Evolutionary conservation across 2,113 vertebrate genomes (phyloP).

Genomic region (Oenanthe oenanthe): DNA sequence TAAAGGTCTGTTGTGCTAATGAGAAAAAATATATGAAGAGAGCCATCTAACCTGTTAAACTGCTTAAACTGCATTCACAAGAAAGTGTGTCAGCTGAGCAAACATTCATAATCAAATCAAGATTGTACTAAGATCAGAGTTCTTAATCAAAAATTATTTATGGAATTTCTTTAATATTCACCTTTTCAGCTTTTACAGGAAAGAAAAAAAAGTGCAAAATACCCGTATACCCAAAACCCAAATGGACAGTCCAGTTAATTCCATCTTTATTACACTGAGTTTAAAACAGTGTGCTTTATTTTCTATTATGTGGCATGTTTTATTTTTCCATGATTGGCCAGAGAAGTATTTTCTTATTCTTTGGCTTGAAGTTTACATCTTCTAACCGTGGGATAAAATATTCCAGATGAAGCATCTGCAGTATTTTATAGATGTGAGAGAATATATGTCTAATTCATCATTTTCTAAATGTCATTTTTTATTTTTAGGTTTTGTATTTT

Average conservation of each 20-base stretch:
- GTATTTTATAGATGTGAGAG: neutral
- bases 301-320: neutral
- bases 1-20: neutral
- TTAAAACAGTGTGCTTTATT: neutral
- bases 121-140: neutral
- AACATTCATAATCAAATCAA: neutral
- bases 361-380: neutral
- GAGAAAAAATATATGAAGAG: neutral
- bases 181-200: neutral
- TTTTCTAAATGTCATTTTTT: neutral
- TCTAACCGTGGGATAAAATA: neutral
- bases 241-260: fast-evolving
- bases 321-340: neutral
- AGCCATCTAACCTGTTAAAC: neutral
- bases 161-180: neutral
- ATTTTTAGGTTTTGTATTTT: neutral
- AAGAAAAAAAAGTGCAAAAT: neutral
- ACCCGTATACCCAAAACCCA: neutral
- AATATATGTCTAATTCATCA: neutral
- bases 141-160: neutral
- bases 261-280: neutral
- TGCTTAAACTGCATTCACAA: neutral
- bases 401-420: neutral
- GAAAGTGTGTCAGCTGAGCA: neutral
- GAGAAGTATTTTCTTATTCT: neutral